Evolutionary conservation across 2,113 vertebrate genomes (phyloP), one percentile per base, ranked within the genome.

Genomic region (Sigmodon hispidus): DNA sequence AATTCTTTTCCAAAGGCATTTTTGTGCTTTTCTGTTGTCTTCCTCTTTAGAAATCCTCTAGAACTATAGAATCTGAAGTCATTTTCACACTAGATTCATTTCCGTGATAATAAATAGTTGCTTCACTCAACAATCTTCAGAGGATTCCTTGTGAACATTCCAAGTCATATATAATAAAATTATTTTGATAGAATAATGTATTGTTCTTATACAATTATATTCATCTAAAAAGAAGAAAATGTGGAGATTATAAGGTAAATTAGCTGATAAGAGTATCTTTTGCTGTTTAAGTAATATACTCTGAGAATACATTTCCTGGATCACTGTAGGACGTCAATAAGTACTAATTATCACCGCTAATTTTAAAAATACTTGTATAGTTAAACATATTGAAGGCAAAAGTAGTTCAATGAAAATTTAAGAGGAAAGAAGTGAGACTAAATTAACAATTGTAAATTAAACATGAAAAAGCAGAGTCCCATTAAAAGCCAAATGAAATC

Each of bases 111-210:
- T n/a, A 77, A 91, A 31, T 36, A 50, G 4, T 70, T 29, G 4
- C 11, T 29, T 40, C 24, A 9, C 8, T 40, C 0, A 6, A 40
- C 4, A 3, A 0, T 12, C 9, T 69, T 26, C 2, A 17, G 9
- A 19, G 29, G n/a, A 26, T 21, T 83, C 6, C 34, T n/a, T 79
- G 0, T 4, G 40, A 89, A 0, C 12, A 2, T 43, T 52, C 40
- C 31, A 69, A 89, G n/a, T 50, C 81, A 48, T 15, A 4, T 77
- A 16, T 13, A 17, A 9, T 59, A 40, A 81, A 90, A 72, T 36
- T 31, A 52, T 43, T 17, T 29, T 4, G 0, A 36, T 19, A 22
- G 2, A 87, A 70, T 61, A n/a, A 92, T 29, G 36, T 50, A 34
- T 17, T 61, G 13, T 19, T 52, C 57, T 43, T 10, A 4, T 83